These are phyloP conservation scores for Heptranchias perlo DNA, from an alignment of 2,113 vertebrate genomes.

Conservation along the genomic window DNA sequence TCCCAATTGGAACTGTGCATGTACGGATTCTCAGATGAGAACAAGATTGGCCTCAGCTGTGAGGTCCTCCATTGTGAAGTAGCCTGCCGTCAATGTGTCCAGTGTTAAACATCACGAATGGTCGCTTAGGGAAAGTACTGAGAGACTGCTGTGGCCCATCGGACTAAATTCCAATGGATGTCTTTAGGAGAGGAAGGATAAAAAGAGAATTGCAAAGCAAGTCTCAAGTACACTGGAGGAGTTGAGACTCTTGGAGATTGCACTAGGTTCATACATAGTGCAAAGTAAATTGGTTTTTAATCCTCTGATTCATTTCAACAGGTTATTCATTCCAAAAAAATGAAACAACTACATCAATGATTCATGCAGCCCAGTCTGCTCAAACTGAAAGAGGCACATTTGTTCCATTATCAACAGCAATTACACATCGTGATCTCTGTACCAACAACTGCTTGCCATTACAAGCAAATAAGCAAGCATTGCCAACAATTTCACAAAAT, in stretches of 20 bases:
- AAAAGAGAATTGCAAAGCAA: background rate
- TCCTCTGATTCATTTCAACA: conserved; percentile 24
- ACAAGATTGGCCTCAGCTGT: no score
- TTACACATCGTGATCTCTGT: background rate
- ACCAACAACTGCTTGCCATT: background rate
- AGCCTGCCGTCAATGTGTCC: no score
- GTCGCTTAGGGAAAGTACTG: no score
- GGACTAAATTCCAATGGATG: no score
- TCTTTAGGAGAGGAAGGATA: background rate
- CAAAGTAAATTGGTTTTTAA: background rate
- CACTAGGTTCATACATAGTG: background rate
- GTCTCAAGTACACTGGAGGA: background rate
- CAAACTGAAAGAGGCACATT: background rate
- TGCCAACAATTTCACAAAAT: background rate
- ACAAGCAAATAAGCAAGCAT: background rate
- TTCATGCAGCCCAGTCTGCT: background rate
- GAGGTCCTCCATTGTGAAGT: no score
- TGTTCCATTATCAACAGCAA: background rate
- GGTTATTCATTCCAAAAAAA: background rate
- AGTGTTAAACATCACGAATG: no score
- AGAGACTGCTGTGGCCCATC: no score
- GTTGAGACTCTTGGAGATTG: background rate
- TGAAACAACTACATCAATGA: background rate
- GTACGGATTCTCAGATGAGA: no score
- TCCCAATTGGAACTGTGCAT: no score